A percentile compares a stretch with the other conserved stretches of the same genome.
phyloP scores from a whole-genome alignment of 2,113 vertebrate genomes.

The Glaucidium brasilianum region DNA sequence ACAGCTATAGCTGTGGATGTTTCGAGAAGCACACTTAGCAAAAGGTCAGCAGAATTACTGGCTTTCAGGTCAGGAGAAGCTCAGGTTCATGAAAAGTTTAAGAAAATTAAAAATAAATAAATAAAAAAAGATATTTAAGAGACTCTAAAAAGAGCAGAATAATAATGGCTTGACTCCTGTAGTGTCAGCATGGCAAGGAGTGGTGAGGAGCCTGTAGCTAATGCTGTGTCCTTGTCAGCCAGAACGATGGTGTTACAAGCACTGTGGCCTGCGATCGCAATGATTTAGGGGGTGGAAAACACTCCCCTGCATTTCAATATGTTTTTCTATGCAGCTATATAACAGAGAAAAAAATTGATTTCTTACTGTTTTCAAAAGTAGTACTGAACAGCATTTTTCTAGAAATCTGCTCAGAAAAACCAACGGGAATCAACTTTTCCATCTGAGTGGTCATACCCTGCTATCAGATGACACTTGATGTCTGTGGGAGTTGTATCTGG shows the following conservation, averaged over 20 bases:
- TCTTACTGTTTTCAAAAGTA: background rate
- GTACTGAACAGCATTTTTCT: background rate
- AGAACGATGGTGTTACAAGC: background rate
- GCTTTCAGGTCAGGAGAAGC: background rate
- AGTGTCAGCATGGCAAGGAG: background rate
- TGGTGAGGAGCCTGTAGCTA: background rate
- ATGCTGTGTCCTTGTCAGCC: slow-evolving; percentile 6
- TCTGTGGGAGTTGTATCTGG: background rate
- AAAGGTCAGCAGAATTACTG: background rate
- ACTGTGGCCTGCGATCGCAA: background rate
- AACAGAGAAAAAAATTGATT: background rate
- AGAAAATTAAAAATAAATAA: background rate
- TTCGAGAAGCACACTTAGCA: background rate
- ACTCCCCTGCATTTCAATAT: slow-evolving; percentile 16
- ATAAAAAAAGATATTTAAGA: background rate
- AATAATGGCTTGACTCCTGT: background rate
- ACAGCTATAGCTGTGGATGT: background rate
- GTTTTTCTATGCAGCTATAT: background rate
- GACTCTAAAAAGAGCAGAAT: background rate
- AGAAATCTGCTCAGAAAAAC: background rate
- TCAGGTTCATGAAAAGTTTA: slow-evolving; percentile 36
- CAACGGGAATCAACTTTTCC: background rate
- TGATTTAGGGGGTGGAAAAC: slow-evolving; percentile 35
- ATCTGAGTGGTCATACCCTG: background rate
- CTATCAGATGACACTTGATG: rapidly evolving